phyloP scores from a whole-genome alignment of 2,888 invertebrate genomes.

The Euspilapteryx auroguttella region DNA sequence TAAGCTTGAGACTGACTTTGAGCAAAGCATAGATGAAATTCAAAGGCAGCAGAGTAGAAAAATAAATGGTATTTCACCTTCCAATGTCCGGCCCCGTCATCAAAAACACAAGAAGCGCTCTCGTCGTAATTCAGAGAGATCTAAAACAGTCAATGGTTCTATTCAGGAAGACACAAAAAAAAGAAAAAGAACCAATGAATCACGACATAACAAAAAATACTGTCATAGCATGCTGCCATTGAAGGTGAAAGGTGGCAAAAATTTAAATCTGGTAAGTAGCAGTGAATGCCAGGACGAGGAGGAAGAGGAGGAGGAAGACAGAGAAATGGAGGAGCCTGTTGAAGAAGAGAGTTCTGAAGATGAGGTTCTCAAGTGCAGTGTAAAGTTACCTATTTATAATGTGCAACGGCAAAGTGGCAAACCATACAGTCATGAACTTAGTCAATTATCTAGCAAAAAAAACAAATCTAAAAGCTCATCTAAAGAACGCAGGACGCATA shows the following conservation, averaged over 20 bases:
- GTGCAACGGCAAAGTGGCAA: slow-evolving; percentile 46
- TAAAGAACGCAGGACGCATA: slow-evolving; percentile 37
- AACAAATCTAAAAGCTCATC: slow-evolving; percentile 33
- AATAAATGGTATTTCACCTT: slow-evolving; percentile 35
- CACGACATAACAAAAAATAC: no score
- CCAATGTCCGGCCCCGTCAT: slow-evolving; percentile 31
- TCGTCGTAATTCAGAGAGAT: slow-evolving; percentile 27
- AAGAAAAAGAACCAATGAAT: slow-evolving; percentile 44
- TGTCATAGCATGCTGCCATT: slow-evolving; percentile 27
- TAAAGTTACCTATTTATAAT: slow-evolving; percentile 47
- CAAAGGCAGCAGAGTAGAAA: slow-evolving; percentile 32
- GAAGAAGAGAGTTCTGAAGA: slow-evolving; percentile 44
- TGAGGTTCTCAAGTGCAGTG: slow-evolving; percentile 46
- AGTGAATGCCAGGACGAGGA: slow-evolving; percentile 42
- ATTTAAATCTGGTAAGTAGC: slow-evolving; percentile 55
- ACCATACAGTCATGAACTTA: slow-evolving; percentile 59
- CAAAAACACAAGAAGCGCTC: slow-evolving; percentile 46
- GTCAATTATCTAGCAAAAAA: slow-evolving; percentile 57
- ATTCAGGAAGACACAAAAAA: slow-evolving; percentile 34
- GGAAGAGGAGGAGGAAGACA: slow-evolving; percentile 20
- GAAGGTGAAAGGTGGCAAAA: slow-evolving; percentile 55
- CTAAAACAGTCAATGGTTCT: slow-evolving; percentile 28
- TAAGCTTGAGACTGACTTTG: slow-evolving; percentile 53
- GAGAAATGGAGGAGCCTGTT: slow-evolving; percentile 13
- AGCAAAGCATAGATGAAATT: slow-evolving; percentile 49